phyloP scores from a whole-genome alignment of 1,140 invertebrate genomes.

The Apolygus lucorum region DNA sequence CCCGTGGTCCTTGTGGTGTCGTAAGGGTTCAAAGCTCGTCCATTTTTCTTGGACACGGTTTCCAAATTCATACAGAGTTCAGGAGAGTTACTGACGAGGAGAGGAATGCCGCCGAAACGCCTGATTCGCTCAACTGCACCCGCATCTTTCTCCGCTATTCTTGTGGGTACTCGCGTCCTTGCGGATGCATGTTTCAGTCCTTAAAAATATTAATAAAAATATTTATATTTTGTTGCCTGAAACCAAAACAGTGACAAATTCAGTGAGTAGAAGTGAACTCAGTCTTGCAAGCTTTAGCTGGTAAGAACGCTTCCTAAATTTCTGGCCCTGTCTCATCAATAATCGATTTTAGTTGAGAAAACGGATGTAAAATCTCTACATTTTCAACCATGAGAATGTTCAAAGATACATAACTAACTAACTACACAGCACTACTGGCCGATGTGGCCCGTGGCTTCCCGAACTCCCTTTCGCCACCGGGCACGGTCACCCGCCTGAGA shows the following conservation, averaged over 20 bases:
- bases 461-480: too few relatives aligned
- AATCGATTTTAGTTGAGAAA: not conserved
- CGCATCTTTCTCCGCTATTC: slow-evolving; percentile 59
- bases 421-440: too few relatives aligned
- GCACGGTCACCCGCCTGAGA: too few relatives aligned
- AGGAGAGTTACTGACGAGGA: slow-evolving; percentile 81
- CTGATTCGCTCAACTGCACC: slow-evolving; percentile 55
- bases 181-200: slow-evolving; percentile 50
- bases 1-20: slow-evolving; percentile 61
- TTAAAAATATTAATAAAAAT: slow-evolving; percentile 24
- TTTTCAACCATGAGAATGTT: not conserved
- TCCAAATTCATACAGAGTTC: slow-evolving; percentile 86
- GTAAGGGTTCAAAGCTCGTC: slow-evolving; percentile 82
- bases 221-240: not conserved
- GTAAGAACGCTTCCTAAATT: too few relatives aligned
- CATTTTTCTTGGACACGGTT: slow-evolving; percentile 76
- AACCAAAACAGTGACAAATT: not conserved
- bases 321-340: too few relatives aligned
- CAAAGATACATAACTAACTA: too few relatives aligned
- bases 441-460: too few relatives aligned
- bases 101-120: slow-evolving; percentile 70
- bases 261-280: not conserved
- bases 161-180: slow-evolving; percentile 40
- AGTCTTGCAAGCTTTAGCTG: too few relatives aligned
- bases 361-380: not conserved